Conservation (phyloP, 2,797 vertebrate species). For the Glossophaga mutica region DNA sequence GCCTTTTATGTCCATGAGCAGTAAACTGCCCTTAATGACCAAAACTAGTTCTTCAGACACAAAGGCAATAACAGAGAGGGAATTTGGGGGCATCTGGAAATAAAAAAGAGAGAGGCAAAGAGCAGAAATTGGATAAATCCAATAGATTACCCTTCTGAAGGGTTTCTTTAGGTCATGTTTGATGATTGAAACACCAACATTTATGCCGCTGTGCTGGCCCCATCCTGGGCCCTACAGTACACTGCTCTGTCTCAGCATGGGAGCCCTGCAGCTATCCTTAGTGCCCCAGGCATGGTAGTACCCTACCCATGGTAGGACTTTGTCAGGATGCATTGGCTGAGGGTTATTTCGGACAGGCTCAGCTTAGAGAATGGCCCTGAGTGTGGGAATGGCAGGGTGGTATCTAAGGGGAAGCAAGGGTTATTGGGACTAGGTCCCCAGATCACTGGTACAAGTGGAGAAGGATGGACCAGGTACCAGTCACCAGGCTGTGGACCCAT, state of each 20-base stretch:
- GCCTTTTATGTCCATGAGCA: neutral
- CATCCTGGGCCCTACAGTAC: too few species aligned
- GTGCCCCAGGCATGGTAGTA: neutral
- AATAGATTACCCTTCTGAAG: neutral
- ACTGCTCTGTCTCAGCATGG: neutral
- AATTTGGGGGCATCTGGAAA: neutral
- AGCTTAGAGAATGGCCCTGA: neutral
- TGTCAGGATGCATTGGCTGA: neutral
- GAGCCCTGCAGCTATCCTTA: neutral
- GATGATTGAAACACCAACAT: neutral
- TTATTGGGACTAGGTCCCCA: neutral
- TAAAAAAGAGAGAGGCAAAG: neutral
- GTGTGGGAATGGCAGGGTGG: neutral
- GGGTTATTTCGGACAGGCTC: neutral
- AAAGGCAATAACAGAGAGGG: neutral
- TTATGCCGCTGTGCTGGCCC: too few species aligned
- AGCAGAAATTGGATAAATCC: neutral
- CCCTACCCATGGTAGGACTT: too few species aligned
- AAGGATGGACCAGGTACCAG: too few species aligned
- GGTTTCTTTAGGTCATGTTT: neutral
- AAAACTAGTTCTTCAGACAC: neutral
- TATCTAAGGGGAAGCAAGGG: neutral
- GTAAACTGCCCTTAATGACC: neutral
- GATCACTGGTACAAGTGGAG: neutral
- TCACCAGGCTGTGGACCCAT: rapidly evolving